Evolutionary conservation across 2,888 invertebrate species (phyloP).

Genomic region (Oegoconia quadripuncta): DNA sequence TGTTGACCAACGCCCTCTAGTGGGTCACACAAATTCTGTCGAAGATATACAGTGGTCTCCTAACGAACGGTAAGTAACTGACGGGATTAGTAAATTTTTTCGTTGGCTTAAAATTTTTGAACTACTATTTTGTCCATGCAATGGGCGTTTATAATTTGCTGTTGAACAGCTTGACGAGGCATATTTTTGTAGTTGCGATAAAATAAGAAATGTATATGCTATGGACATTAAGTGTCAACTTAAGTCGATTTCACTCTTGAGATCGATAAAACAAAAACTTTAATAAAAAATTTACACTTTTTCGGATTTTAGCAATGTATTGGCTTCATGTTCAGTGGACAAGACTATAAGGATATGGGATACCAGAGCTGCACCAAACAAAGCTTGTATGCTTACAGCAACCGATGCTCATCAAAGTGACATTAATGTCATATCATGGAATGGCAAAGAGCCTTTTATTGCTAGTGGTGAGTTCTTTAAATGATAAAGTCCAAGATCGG

Average conservation of each 20-base stretch:
- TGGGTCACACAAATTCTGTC: constrained; percentile 94
- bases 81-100: neutral
- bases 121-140: no score
- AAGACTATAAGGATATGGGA: constrained; percentile 98
- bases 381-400: constrained; percentile 94
- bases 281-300: no score
- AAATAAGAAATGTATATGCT: neutral
- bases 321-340: constrained; percentile 94
- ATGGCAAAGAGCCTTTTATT: constrained; percentile 92
- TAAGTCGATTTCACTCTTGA: no score
- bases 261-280: no score
- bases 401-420: constrained; percentile 93
- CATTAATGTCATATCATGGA: constrained; percentile 99
- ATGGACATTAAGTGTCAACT: no score
- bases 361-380: constrained; percentile 88
- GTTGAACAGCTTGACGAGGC: no score
- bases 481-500: constrained; percentile 5
- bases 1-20: constrained; percentile 92
- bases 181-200: neutral
- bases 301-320: constrained; percentile 84
- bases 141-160: no score
- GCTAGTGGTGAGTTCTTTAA: constrained; percentile 81
- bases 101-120: neutral
- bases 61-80: constrained; percentile 83
- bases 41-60: constrained; percentile 99